Base-by-base conservation (phyloP, 2,888 invertebrate species). In the Ectropis crepuscularia region DNA sequence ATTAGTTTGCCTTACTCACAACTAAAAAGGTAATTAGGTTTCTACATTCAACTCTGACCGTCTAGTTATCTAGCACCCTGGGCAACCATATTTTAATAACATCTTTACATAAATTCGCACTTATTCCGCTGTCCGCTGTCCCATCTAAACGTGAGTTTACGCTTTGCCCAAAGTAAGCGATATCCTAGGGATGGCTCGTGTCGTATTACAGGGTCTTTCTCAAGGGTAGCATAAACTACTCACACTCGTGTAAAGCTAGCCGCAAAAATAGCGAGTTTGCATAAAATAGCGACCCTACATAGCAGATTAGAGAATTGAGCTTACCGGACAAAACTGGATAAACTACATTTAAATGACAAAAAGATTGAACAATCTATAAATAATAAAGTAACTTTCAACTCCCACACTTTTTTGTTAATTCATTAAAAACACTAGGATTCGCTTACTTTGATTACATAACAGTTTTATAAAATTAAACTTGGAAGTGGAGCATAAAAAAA, bases 231-330 rank as follows among this genome's bases (percentile, higher is more conserved):
- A 70, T 70, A 71, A 73, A 73, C 71, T 61, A 70, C 71, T 71
- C 71, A 58, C 65, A 55, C 61, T 49, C 63, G 55, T 68, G 63
- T 67, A 62, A 64, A 67, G 62, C 65, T 57, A 53, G 41, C 60
- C 57, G 68, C 67, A 68, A 70, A 72, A 70, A 70, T 73, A 68
- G 72, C 65, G 54, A 67, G 65, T 73, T 72, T 69, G 72, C 70
- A 72, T 72, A 69, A 68, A 62, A 48, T 60, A 63, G 63, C 11
- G 45, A 46, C n/a, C 46, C 48, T 53, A 49, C 45, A 48, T 16
- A n/a, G 11, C 28, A 53, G n/a, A 41, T 7, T 58, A 59, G 55
- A 37, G 51, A 51, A 16, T 7, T 6, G 6, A 6, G 46, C 47
- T 42, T 6, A 16, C 48, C 53, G 53, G 47, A 61, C 38, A 48